phyloP scores from a whole-genome alignment of 2,797 vertebrate genomes.

The Clamator glandarius region DNA sequence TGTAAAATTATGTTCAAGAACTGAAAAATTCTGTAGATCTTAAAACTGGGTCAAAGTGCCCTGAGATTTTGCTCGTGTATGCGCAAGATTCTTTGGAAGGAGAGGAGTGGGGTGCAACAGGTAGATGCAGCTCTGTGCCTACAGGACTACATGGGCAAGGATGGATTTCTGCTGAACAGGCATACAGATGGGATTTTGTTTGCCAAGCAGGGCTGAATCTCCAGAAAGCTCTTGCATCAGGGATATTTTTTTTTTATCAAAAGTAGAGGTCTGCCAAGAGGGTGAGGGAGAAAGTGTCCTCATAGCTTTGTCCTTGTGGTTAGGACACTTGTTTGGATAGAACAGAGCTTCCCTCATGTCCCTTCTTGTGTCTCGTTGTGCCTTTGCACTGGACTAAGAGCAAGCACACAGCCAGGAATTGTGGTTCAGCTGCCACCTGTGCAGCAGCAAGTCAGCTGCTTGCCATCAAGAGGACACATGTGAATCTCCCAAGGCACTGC shows the following conservation, averaged over 20 bases:
- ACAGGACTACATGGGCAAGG: background rate
- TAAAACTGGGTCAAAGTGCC: background rate
- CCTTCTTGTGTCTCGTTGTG: background rate
- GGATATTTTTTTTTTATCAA: background rate
- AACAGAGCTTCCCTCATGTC: background rate
- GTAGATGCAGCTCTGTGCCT: background rate
- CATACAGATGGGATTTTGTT: background rate
- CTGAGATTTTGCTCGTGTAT: background rate
- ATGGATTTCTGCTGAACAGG: background rate
- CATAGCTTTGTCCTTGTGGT: background rate
- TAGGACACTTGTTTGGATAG: background rate
- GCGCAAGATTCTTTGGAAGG: background rate
- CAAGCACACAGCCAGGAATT: rapidly evolving
- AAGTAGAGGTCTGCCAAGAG: background rate
- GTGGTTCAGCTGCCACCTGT: background rate
- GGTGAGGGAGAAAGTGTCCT: background rate
- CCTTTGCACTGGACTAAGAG: background rate
- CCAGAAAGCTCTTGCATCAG: background rate
- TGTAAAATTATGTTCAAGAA: background rate
- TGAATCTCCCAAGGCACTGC: background rate
- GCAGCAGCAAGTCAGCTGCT: background rate
- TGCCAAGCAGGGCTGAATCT: background rate
- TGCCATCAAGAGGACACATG: background rate
- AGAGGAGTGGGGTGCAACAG: background rate
- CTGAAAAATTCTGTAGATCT: background rate